Conservation (phyloP, 2,888 invertebrate genomes). For the Pomacea canaliculata region DNA sequence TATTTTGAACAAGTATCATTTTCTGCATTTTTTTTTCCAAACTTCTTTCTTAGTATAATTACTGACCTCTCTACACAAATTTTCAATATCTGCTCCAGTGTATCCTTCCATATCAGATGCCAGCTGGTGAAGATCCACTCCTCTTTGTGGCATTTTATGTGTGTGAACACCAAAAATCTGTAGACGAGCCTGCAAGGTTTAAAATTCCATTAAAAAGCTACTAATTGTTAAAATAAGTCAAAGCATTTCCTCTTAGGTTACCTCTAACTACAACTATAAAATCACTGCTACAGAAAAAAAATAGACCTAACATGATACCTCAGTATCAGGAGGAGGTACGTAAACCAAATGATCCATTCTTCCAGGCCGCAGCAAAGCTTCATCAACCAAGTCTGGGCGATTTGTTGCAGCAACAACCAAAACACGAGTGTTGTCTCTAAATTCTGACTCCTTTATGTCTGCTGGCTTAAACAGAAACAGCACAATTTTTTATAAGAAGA, state of each 20-base stretch:
- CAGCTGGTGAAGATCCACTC: constrained; percentile 68
- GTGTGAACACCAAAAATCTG: constrained; percentile 72
- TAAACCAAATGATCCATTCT: constrained; percentile 76
- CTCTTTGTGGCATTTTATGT: constrained; percentile 53
- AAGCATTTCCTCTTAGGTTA: no score
- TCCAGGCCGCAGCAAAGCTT: constrained; percentile 77
- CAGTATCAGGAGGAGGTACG: constrained; percentile 75
- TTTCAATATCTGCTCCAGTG: constrained; percentile 78
- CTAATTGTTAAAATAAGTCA: neutral
- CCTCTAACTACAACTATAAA: no score
- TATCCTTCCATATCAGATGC: constrained; percentile 72
- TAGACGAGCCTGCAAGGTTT: constrained; percentile 46
- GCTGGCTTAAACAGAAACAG: neutral
- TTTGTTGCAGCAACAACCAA: constrained; percentile 79
- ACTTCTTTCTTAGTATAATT: neutral
- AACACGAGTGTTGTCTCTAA: constrained; percentile 65
- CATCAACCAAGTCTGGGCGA: constrained; percentile 77
- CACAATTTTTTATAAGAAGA: no score
- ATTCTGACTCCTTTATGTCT: neutral
- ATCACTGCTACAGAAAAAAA: no score
- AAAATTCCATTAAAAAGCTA: no score
- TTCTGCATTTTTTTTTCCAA: no score
- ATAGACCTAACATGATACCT: constrained; percentile 56
- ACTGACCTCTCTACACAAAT: constrained; percentile 75
- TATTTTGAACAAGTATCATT: no score